Conservation (phyloP, 2,888 invertebrate species). For the Melieria picta region DNA sequence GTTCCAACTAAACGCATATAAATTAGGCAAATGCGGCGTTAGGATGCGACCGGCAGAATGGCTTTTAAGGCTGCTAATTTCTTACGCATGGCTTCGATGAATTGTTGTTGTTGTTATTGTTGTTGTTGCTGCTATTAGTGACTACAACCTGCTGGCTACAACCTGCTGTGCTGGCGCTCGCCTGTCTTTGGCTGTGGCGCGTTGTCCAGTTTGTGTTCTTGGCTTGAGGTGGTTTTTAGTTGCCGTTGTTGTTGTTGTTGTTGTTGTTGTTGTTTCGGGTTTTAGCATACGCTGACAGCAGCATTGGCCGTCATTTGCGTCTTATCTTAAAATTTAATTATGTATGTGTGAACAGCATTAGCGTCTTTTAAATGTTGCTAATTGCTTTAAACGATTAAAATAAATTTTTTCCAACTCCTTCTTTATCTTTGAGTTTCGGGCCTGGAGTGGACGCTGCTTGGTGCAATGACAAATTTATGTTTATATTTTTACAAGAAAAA, state of each 20-base stretch:
- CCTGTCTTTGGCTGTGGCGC: conserved; percentile 8
- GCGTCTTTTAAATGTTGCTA: conserved; percentile 50
- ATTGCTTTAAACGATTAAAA: conserved; percentile 47
- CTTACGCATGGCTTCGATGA: conserved; percentile 38
- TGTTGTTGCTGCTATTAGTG: neutral
- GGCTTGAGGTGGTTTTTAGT: conserved; percentile 36
- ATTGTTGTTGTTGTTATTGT: conserved; percentile 1
- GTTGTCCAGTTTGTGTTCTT: conserved; percentile 21
- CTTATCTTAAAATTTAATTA: conserved; percentile 50
- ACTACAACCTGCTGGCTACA: neutral
- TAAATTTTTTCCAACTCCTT: conserved; percentile 32
- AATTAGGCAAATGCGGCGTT: conserved; percentile 46
- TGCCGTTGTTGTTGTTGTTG: conserved; percentile 48
- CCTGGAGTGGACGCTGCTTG: too few species aligned
- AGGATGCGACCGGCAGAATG: conserved; percentile 39
- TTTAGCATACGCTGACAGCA: too few species aligned
- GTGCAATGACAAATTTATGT: too few species aligned
- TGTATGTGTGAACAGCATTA: conserved; percentile 49
- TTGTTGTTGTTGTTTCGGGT: too few species aligned
- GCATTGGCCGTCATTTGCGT: too few species aligned
- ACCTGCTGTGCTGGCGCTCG: conserved; percentile 7
- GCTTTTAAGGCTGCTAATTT: conserved; percentile 43
- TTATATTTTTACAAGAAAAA: too few species aligned
- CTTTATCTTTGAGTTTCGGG: neutral
- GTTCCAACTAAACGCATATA: conserved; percentile 55